Base-by-base conservation (phyloP, 64 coral and sea anemone species). In the Actinia equina region DNA sequence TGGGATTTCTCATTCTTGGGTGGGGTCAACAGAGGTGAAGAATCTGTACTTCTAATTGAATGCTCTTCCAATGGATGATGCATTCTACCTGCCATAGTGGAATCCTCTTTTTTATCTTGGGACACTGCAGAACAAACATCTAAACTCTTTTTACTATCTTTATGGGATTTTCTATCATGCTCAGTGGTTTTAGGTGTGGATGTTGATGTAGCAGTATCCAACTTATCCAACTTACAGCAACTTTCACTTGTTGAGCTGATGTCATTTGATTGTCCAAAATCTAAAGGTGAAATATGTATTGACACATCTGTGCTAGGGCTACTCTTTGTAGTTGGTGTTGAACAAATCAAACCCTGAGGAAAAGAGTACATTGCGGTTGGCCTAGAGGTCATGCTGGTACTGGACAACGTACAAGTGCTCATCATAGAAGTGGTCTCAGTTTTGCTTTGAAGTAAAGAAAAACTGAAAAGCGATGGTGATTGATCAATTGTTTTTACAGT, bases 351-450 rank as follows among this genome's bases (percentile, higher is more conserved):
- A 44, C 51, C 55, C 25, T 43, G 26, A 18, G 83, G 83, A 85
- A 42, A 42, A 5, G 83, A 85, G 3, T 85, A 56, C 2, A 85
- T 2, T 6, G 56, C 51, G 62, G 55, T 85, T 49, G 54, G 23
- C 19, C 51, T 58, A 1, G 83, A 52, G 0, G 52, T 59, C 7
- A 60, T 56, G 62, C 55, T 85, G 4, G 51, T 85, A 17, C 52
- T 42, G 0, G 90, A 92, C 6, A n/a, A 79, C 2, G 89, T 91
- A 55, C 89, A 91, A 22, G 85, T 84, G 10, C 58, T 87, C 74
- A 86, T 86, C 41, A 92, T 58, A 25, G 90, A 83, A 56, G 84
- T 87, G n/a, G 86, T 92, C 59, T 87, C 90, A 18, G 77, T 92
- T 58, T 17, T 60, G 25, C 56, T 58, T 46, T 87, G 76, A 65